phyloP scores from a whole-genome alignment of 2,888 invertebrate genomes.

The Laothoe populi region DNA sequence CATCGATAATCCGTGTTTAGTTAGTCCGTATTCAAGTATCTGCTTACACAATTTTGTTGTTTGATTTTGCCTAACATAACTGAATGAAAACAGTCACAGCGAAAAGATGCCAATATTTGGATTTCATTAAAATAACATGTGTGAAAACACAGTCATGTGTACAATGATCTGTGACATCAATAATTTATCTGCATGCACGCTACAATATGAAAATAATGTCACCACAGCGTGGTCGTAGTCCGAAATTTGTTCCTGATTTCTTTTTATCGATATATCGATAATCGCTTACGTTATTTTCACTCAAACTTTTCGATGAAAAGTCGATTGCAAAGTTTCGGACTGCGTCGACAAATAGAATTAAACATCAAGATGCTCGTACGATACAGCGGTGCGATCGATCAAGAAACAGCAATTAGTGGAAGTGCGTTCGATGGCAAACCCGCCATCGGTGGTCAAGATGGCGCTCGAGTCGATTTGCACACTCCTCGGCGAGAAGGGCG shows the following conservation, averaged over 20 bases:
- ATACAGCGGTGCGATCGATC: conserved; percentile 95
- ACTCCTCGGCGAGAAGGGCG: conserved; percentile 94
- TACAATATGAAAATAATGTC: not conserved
- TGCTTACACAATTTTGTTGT: conserved; percentile 11
- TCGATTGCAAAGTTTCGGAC: conserved; percentile 20
- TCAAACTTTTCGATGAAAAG: not conserved
- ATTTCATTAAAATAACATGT: conserved; percentile 15
- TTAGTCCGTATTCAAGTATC: conserved; percentile 22
- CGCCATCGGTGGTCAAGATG: conserved; percentile 95
- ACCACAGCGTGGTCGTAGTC: conserved; percentile 8
- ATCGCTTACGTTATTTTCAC: not conserved
- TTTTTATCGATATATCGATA: not conserved
- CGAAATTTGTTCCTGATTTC: not conserved
- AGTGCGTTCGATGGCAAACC: conserved; percentile 97
- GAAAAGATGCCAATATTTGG: conserved; percentile 36
- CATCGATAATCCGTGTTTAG: conserved; percentile 13
- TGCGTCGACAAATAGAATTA: conserved; percentile 51
- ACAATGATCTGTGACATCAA: not conserved
- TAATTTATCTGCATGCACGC: not conserved
- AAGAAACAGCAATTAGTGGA: conserved; percentile 98
- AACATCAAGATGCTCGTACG: conserved; percentile 53
- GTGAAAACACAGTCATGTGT: not conserved
- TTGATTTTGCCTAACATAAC: conserved; percentile 15
- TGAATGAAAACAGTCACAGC: conserved; percentile 35
- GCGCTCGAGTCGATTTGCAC: conserved; percentile 97